These are phyloP conservation scores for Pherbina coryleti DNA, from an alignment of 2,888 invertebrate genomes.

Conservation along the genomic window DNA sequence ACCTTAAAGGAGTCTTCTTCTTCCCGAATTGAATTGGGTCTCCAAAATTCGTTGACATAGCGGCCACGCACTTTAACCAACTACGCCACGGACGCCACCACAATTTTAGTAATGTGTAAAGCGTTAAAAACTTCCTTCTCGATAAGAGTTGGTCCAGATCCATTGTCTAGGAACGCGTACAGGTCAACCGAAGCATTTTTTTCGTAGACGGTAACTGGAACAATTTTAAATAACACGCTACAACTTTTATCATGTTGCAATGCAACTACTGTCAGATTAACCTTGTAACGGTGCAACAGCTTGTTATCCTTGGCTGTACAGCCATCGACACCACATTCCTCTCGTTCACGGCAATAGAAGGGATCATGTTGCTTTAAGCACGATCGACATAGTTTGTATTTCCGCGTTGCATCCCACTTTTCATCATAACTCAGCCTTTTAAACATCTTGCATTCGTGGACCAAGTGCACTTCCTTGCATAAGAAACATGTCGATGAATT, in stretches of 20 bases:
- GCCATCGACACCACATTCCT: not conserved
- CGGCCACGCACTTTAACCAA: too few species aligned
- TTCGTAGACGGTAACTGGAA: slow-evolving; percentile 25
- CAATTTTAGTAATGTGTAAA: slow-evolving; percentile 16
- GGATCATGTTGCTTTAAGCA: slow-evolving; percentile 26
- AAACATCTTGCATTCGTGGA: too few species aligned
- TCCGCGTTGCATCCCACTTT: not conserved
- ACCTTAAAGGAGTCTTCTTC: slow-evolving; percentile 27
- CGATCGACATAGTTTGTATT: slow-evolving; percentile 22
- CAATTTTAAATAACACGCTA: slow-evolving; percentile 15
- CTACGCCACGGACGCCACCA: too few species aligned
- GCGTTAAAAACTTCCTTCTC: slow-evolving; percentile 28
- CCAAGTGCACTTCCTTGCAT: too few species aligned
- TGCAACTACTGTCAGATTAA: too few species aligned
- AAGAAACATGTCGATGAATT: too few species aligned
- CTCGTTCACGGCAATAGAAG: slow-evolving; percentile 24
- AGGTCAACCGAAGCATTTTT: slow-evolving; percentile 9
- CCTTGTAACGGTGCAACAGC: not conserved
- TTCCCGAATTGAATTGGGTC: slow-evolving; percentile 29
- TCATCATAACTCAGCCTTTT: too few species aligned
- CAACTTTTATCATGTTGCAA: slow-evolving; percentile 4
- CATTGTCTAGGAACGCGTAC: slow-evolving; percentile 41
- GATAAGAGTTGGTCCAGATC: slow-evolving; percentile 35
- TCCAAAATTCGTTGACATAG: slow-evolving; percentile 44
- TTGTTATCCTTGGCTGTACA: not conserved